Conservation (phyloP, 2,113 vertebrate species). For the Cinclus cinclus region DNA sequence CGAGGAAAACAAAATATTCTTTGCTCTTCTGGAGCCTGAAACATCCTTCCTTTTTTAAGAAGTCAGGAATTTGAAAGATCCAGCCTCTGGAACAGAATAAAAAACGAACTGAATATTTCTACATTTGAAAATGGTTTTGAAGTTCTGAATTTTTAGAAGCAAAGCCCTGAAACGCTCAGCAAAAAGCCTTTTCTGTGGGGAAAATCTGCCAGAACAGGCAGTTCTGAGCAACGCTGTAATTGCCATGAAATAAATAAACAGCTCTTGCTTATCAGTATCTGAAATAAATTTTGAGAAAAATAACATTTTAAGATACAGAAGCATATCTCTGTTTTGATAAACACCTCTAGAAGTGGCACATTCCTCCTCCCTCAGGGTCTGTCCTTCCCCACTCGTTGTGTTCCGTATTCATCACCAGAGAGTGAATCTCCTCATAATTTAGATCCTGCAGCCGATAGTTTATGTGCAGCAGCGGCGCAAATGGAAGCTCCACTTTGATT, state of each 20-base stretch:
- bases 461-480: not conserved
- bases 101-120: not conserved
- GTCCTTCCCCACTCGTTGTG: slow-evolving; percentile 36
- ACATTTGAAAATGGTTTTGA: slow-evolving; percentile 14
- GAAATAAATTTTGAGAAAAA: slow-evolving; percentile 40
- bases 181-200: not conserved
- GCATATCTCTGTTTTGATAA: slow-evolving; percentile 31
- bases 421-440: slow-evolving; percentile 14
- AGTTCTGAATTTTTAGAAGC: not conserved
- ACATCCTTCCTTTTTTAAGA: not conserved
- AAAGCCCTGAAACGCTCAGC: not conserved
- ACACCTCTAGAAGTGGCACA: slow-evolving; percentile 36
- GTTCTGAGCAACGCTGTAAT: not conserved
- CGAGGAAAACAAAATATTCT: not conserved
- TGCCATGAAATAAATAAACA: slow-evolving; percentile 38
- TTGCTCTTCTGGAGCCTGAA: not conserved
- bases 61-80: not conserved
- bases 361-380: not conserved
- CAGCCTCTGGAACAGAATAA: not conserved
- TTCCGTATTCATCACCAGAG: slow-evolving; percentile 26
- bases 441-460: not conserved
- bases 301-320: slow-evolving; percentile 3
- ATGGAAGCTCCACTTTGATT: slow-evolving; percentile 46
- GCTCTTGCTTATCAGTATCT: not conserved
- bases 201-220: not conserved